Percentiles rank a stretch among this genome's conserved stretches.
These are phyloP conservation scores for Lordiphosa clarofinis DNA, from an alignment of 1,140 invertebrate genomes.

Conservation along the genomic window DNA sequence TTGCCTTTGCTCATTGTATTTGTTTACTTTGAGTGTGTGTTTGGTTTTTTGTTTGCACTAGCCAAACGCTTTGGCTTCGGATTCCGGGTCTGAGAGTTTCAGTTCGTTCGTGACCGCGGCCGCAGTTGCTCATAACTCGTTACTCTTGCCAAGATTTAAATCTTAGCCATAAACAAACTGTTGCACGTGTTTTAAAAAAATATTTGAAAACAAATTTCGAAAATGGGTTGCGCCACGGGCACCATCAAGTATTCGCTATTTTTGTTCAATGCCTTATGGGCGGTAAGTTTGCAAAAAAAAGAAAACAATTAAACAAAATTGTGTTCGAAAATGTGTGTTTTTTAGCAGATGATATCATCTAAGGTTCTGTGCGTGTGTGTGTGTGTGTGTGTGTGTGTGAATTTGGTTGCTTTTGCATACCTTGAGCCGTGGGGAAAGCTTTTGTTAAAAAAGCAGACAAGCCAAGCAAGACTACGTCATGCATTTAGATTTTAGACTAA, in stretches of 20 bases:
- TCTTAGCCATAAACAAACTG: conserved; percentile 19
- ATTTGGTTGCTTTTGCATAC: conserved; percentile 27
- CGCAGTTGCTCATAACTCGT: conserved; percentile 33
- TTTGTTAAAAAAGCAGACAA: conserved; percentile 33
- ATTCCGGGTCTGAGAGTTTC: conserved; percentile 54
- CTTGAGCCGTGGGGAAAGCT: conserved; percentile 42
- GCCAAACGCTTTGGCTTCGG: conserved; percentile 32
- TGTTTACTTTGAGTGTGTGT: conserved; percentile 37
- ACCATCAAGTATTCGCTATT: conserved; percentile 91
- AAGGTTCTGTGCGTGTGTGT: conserved; percentile 10
- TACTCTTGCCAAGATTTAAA: conserved; percentile 3
- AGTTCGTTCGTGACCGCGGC: conserved; percentile 72
- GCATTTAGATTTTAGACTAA: conserved; percentile 43
- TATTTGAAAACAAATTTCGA: conserved; percentile 7
- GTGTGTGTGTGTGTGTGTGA: conserved; percentile 11
- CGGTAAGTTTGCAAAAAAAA: conserved; percentile 83
- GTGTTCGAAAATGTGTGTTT: not conserved
- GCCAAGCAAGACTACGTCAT: conserved; percentile 46
- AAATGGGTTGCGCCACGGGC: conserved; percentile 85
- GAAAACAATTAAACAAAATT: not conserved
- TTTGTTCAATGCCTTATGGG: conserved; percentile 90
- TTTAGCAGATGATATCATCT: conserved; percentile 37
- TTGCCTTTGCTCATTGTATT: conserved; percentile 51
- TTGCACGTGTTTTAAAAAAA: conserved; percentile 48
- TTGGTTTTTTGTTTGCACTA: conserved; percentile 35